phyloP scores from a whole-genome alignment of 2,888 invertebrate species.

The Caenorhabditis zanzibari region DNA sequence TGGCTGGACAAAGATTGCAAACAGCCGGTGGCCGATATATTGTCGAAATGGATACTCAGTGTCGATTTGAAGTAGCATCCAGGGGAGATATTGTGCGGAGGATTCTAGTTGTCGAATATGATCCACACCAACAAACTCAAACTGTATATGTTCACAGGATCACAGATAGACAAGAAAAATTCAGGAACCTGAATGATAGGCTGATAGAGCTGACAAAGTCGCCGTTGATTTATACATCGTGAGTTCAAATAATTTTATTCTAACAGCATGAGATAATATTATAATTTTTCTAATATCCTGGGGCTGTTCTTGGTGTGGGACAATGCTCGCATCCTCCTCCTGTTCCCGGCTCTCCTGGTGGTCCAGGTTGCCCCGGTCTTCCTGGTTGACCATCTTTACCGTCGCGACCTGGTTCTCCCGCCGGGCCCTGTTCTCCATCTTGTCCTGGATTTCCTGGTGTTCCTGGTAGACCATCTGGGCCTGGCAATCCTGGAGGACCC shows the following conservation, averaged over 20 bases:
- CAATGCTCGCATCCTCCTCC: slow-evolving; percentile 73
- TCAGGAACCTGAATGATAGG: slow-evolving; percentile 38
- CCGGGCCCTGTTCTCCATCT: slow-evolving; percentile 69
- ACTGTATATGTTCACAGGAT: slow-evolving; percentile 58
- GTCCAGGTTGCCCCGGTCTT: slow-evolving; percentile 68
- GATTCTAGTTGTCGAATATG: slow-evolving; percentile 50
- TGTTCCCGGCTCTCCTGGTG: slow-evolving; percentile 68
- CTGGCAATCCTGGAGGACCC: slow-evolving; percentile 65
- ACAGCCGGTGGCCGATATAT: slow-evolving; percentile 63
- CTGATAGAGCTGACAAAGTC: slow-evolving; percentile 40
- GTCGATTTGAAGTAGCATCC: slow-evolving; percentile 59
- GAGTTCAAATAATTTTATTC: slow-evolving; percentile 13
- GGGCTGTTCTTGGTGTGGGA: slow-evolving; percentile 72
- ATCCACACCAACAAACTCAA: slow-evolving; percentile 23
- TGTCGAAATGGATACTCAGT: slow-evolving; percentile 49
- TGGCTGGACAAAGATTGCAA: slow-evolving; percentile 44
- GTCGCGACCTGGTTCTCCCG: slow-evolving; percentile 71
- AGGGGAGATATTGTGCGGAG: slow-evolving; percentile 30
- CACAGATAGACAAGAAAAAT: slow-evolving; percentile 16
- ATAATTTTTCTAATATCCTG: slow-evolving; percentile 65
- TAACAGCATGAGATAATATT: neutral
- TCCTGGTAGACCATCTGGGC: slow-evolving; percentile 72
- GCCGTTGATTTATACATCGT: slow-evolving; percentile 43
- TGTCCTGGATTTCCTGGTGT: slow-evolving; percentile 73
- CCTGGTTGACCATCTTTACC: slow-evolving; percentile 65